Base-by-base conservation (phyloP, 2,113 vertebrate species). In the Neotoma lepida region DNA sequence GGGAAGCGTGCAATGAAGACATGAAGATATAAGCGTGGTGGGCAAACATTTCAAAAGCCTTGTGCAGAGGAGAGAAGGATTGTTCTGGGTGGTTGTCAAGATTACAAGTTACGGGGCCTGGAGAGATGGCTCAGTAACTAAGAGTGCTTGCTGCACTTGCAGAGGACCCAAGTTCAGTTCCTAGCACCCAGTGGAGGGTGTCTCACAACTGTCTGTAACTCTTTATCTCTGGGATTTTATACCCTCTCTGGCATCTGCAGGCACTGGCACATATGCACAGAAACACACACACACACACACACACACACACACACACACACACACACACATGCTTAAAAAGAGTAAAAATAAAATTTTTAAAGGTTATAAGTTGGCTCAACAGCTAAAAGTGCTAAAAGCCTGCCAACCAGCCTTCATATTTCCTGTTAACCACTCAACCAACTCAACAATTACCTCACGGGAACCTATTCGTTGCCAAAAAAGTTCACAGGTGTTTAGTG, bases 1-100 rank as follows among this genome's bases (percentile, higher is more conserved):
- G 92, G 85, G 94, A 94, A 86, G 73, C 41, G 28, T 9, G 80
- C 49, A 46, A 35, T 26, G 41, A 74, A 95, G 82, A 74, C 66
- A 41, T 2, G 9, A 74, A 90, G 61, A 84, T 9, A 9, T 49
- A 61, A 35, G 28, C 2, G 0, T 61, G 10, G 6, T 54, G 63
- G 86, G 74, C 44, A 58, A 46, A 74, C 78, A 12, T 26, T 78
- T 76, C 20, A 14, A 85, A 58, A 71, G 33, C 2, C 1, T 8
- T 4, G 33, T 9, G 24, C 30, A 26, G 22, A 74, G n/a, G 18
- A 39, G 80, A n/a, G 20, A 30, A 41, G 70, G 35, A 39, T 61
- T 44, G 4, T 46, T 54, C 80, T 41, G 35, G 41, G 30, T 3
- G 39, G 2, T 4, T 61, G 49, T 54, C 66, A 49, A 56, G 66